Evolutionary conservation across 1,140 invertebrate genomes (phyloP).

Genomic region (Rhyzopertha dominica): DNA sequence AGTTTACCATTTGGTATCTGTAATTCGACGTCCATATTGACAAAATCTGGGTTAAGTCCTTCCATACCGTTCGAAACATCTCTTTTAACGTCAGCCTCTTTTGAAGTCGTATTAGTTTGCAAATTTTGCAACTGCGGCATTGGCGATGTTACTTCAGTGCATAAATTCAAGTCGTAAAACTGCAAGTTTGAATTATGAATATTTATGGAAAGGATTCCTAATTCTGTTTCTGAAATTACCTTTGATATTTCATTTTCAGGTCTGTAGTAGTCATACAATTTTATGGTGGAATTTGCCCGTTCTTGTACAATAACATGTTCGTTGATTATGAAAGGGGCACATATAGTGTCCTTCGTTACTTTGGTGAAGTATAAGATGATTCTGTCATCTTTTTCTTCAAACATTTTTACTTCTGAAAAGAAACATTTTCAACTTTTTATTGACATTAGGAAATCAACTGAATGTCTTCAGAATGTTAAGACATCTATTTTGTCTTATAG

Average conservation of each 20-base stretch:
- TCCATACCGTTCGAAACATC: no score
- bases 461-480: not conserved
- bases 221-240: slow-evolving; percentile 23
- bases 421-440: slow-evolving; percentile 10
- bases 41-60: slow-evolving; percentile 16
- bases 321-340: slow-evolving; percentile 47
- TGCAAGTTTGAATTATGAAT: no score
- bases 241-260: slow-evolving; percentile 46
- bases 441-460: not conserved
- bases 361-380: slow-evolving; percentile 51
- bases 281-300: slow-evolving; percentile 49
- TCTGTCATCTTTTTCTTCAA: slow-evolving; percentile 48
- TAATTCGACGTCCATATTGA: slow-evolving; percentile 15
- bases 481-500: no score
- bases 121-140: no score
- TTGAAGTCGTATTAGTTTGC: no score
- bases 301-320: slow-evolving; percentile 35
- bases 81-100: no score
- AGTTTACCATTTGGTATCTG: slow-evolving; percentile 21
- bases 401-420: slow-evolving; percentile 47
- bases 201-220: no score
- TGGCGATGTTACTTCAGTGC: no score
- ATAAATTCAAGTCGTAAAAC: no score
- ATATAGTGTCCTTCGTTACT: slow-evolving; percentile 45
- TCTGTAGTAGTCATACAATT: slow-evolving; percentile 67